phyloP scores from a whole-genome alignment of 2,797 vertebrate species.

The Molossus alvarezi region DNA sequence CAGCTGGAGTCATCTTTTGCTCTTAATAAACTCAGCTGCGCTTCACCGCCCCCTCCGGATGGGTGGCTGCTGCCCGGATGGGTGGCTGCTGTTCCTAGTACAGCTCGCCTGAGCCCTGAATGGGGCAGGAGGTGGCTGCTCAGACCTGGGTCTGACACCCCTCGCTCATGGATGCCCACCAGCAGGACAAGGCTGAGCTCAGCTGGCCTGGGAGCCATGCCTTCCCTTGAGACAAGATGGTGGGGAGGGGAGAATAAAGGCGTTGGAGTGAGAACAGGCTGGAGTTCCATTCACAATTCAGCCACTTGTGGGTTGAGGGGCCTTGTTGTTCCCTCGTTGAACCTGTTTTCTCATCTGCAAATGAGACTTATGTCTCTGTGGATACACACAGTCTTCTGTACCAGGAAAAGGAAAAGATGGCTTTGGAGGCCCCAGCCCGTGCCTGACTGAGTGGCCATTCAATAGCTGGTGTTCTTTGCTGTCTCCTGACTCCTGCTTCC shows the following conservation, averaged over 20 bases:
- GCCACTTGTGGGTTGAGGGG: not conserved
- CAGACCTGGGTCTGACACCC: not conserved
- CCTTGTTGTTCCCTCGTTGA: not conserved
- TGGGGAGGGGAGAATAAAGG: not conserved
- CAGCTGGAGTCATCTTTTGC: conserved; percentile 84
- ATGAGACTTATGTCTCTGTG: not conserved
- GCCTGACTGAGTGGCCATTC: not conserved
- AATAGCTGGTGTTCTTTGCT: not conserved
- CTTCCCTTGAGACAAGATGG: not conserved
- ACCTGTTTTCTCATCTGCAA: conserved; percentile 18
- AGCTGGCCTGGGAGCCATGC: not conserved
- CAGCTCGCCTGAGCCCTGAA: not conserved
- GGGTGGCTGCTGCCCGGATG: conserved; percentile 72
- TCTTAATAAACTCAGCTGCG: conserved; percentile 84
- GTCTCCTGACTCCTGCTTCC: not conserved
- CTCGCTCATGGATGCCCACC: not conserved
- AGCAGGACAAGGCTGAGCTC: not conserved
- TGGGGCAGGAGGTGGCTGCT: not conserved
- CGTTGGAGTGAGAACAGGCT: not conserved
- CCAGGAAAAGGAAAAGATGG: not conserved
- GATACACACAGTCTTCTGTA: not conserved
- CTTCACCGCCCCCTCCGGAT: conserved; percentile 65
- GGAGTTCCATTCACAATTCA: not conserved
- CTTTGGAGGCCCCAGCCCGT: not conserved
- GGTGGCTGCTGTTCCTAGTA: conserved; percentile 46